Evolutionary conservation across 2,113 vertebrate species (phyloP).

Genomic region (Platysternon megacephalum): DNA sequence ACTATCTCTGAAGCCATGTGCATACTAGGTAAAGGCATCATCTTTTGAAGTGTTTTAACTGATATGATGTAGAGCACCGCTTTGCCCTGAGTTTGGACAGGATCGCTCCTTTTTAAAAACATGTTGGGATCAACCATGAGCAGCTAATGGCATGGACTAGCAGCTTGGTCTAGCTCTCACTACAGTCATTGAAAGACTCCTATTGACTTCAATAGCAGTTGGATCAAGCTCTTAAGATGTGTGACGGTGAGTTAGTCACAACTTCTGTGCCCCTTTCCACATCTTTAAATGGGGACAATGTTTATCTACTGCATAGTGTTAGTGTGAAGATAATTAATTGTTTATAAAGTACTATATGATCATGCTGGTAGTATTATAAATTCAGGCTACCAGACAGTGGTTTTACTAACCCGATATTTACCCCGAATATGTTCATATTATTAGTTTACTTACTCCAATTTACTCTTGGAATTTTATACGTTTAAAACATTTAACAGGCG

Average conservation of each 20-base stretch:
- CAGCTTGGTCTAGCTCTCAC: background rate
- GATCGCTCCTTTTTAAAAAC: background rate
- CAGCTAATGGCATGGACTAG: background rate
- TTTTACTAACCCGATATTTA: background rate
- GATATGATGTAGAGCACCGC: background rate
- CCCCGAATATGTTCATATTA: background rate
- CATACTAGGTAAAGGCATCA: too few species aligned
- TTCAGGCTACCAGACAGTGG: background rate
- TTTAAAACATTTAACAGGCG: background rate
- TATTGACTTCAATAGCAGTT: background rate
- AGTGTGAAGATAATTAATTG: background rate
- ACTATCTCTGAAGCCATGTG: too few species aligned
- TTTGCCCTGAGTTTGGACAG: background rate
- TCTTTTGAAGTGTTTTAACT: background rate
- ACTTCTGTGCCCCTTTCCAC: background rate
- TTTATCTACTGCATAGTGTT: background rate
- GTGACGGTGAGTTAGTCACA: background rate
- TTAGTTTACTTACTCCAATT: background rate
- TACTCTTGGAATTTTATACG: background rate
- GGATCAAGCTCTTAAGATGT: background rate
- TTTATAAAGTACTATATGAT: background rate
- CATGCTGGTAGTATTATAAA: background rate
- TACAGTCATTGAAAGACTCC: background rate
- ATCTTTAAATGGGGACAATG: background rate
- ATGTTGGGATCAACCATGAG: background rate